Base-by-base conservation (phyloP, 2,888 invertebrate species). In the Crematogaster levior region DNA sequence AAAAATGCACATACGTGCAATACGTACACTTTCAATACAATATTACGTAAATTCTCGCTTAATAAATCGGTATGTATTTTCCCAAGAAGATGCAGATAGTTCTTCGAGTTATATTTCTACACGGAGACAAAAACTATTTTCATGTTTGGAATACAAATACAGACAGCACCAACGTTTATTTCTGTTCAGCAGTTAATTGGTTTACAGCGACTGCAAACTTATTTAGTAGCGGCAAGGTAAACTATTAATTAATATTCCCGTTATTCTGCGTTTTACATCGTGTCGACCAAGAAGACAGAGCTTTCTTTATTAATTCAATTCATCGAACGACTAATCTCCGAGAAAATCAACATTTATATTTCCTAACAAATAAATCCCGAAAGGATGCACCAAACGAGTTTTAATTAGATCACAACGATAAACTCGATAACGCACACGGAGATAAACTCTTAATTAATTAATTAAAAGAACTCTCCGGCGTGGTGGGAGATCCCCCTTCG, bases 391-490 rank as follows among this genome's bases (percentile, higher is more conserved):
- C 30, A 6, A 75, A 51, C 56, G 56, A 46, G 34, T 58, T 79
- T 6, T 79, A 79, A 79, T 79, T 79, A 79, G 70, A 77, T 77
- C 56, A 58, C 77, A 79, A 79, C 24, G 70, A 79, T 79, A 70
- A 79, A 70, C 70, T 79, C 43, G n/a, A 40, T 12, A 34, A 24
- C 70, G 70, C 63, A 18, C 53, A 21, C 56, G 34, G 24, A 56
- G 43, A 70, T 79, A 79, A 79, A 79, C 77, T 79, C 77, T 79
- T 79, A 79, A 79, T 79, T 75, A 65, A 79, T 79, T 79, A 79
- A 70, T 79, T 79, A 79, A 70, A 79, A 70, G 43, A 70, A 43
- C 34, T 79, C 34, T 34, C 9, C 21, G 56, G 51, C 43, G 21
- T 56, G 43, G 30, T 7, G 43, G 10, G 21, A 46, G 18, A 43